These are phyloP conservation scores for Oscheius sp. DNA, from an alignment of 2,888 invertebrate genomes.

Conservation along the genomic window DNA sequence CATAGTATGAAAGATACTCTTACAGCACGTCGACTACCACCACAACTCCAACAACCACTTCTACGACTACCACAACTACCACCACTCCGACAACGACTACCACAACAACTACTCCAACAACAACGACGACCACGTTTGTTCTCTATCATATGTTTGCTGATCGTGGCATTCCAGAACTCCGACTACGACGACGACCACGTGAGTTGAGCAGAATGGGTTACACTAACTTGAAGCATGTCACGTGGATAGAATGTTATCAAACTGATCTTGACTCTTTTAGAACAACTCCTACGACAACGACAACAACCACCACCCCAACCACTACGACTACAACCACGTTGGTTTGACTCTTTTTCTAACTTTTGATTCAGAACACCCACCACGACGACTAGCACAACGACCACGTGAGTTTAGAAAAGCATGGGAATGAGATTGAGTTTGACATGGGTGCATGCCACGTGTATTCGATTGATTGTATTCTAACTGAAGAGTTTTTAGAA, in stretches of 20 bases:
- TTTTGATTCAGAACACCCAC: conserved; percentile 1
- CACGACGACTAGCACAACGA: conserved; percentile 5
- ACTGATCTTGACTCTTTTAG: neutral
- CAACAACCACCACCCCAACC: neutral
- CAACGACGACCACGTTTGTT: neutral
- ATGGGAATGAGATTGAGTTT: no score
- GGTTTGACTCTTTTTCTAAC: neutral
- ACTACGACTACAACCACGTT: conserved; percentile 14
- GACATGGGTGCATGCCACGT: no score
- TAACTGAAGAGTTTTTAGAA: neutral
- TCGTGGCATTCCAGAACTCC: neutral
- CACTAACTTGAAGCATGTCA: no score
- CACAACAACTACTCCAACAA: neutral
- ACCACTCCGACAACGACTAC: neutral
- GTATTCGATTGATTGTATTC: no score
- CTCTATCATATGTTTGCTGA: neutral
- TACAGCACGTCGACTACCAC: no score
- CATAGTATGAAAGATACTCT: no score
- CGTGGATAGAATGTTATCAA: neutral
- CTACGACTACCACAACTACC: neutral
- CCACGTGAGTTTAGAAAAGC: neutral
- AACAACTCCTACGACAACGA: conserved; percentile 4
- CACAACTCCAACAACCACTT: no score
- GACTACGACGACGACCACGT: neutral
- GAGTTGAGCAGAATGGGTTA: neutral